phyloP scores from a whole-genome alignment of 2,797 vertebrate species.

The Hoplostethus mediterraneus region DNA sequence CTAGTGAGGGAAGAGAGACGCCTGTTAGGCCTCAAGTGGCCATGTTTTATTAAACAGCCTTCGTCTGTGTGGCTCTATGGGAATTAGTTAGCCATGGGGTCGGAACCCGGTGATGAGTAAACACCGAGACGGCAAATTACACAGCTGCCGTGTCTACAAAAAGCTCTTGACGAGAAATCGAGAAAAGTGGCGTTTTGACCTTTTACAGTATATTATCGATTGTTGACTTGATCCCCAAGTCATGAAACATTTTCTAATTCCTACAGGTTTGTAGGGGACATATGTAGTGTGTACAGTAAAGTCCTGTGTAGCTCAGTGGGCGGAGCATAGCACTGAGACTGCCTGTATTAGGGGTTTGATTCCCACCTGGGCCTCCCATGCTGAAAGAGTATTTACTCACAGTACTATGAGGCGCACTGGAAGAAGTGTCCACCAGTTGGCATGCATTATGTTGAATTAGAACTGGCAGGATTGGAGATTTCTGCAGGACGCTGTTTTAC shows the following conservation, averaged over 20 bases:
- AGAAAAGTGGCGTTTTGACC: slow-evolving; percentile 16
- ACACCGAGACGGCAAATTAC: slow-evolving; percentile 65
- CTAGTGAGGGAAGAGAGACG: slow-evolving; percentile 71
- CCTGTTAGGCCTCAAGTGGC: slow-evolving; percentile 76
- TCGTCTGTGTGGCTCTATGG: slow-evolving; percentile 62
- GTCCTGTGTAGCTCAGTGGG: slow-evolving; percentile 23
- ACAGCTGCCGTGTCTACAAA: slow-evolving; percentile 31
- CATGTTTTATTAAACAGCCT: slow-evolving; percentile 84
- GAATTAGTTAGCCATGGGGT: slow-evolving; percentile 74
- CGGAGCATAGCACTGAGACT: slow-evolving; percentile 25
- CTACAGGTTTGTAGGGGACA: slow-evolving; percentile 26
- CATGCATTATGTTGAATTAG: not conserved
- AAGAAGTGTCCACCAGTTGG: no score
- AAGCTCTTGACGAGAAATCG: slow-evolving; percentile 20
- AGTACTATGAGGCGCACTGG: no score
- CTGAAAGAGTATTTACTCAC: slow-evolving; percentile 19
- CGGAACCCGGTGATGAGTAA: slow-evolving; percentile 65
- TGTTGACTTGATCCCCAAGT: slow-evolving; percentile 32
- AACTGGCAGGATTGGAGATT: not conserved
- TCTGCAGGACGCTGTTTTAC: slow-evolving; percentile 43
- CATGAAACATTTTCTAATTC: not conserved
- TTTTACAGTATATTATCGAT: slow-evolving; percentile 29
- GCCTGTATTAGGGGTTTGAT: slow-evolving; percentile 24
- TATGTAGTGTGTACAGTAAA: slow-evolving; percentile 14
- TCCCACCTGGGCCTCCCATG: slow-evolving; percentile 23